Conservation (phyloP, 2,888 invertebrate species). For the Drosophila koepferae region DNA sequence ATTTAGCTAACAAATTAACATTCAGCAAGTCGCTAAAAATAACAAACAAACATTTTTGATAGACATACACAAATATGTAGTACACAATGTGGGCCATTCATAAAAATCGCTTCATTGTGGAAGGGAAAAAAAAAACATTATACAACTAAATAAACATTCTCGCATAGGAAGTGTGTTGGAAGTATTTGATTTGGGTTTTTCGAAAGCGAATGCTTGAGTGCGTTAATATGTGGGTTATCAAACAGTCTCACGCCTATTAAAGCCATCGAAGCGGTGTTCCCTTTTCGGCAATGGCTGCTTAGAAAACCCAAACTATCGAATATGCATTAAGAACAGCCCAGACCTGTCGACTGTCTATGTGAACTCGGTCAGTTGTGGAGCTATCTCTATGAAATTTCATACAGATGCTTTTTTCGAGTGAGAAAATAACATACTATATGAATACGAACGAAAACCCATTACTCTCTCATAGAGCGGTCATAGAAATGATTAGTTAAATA, state of each 20-base stretch:
- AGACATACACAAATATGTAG: constrained; percentile 22
- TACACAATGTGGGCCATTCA: constrained; percentile 74
- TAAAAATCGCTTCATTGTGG: constrained; percentile 30
- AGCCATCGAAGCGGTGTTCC: neutral
- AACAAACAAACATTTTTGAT: constrained; percentile 34
- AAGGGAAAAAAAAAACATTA: constrained; percentile 4
- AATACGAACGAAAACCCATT: neutral
- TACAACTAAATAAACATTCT: constrained; percentile 36
- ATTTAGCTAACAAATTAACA: constrained; percentile 63
- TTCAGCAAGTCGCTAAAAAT: constrained; percentile 31
- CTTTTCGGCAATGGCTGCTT: constrained; percentile 7
- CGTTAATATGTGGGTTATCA: constrained; percentile 44
- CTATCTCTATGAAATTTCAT: neutral
- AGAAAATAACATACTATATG: neutral
- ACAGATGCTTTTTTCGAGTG: too few relatives aligned
- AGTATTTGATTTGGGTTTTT: constrained; percentile 29
- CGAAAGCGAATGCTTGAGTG: constrained; percentile 29
- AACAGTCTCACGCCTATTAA: constrained; percentile 41
- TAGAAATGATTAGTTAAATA: neutral
- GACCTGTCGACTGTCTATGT: neutral
- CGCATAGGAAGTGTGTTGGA: constrained; percentile 14
- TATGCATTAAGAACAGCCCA: constrained; percentile 12
- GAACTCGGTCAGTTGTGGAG: neutral
- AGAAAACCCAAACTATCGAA: constrained; percentile 7
- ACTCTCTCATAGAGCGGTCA: neutral